These are phyloP conservation scores for Linepithema humile DNA, from an alignment of 1,140 invertebrate genomes.

Conservation along the genomic window DNA sequence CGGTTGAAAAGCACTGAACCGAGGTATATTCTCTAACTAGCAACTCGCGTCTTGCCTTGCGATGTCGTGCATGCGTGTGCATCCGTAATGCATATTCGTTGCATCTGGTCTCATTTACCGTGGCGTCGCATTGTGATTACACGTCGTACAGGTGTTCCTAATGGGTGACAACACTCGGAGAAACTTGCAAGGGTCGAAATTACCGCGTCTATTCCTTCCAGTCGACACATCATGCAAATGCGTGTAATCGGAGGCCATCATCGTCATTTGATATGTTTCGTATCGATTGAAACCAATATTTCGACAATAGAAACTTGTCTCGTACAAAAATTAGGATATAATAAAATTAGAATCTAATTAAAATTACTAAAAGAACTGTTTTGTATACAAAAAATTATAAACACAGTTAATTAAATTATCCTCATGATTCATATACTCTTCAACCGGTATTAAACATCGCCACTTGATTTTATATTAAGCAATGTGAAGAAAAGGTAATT, in stretches of 20 bases:
- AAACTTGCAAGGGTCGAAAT: conserved; percentile 43
- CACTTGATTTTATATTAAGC: neutral
- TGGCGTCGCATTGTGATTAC: conserved; percentile 40
- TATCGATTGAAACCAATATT: neutral
- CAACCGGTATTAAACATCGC: neutral
- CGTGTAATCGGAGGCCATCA: neutral
- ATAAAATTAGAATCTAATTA: neutral
- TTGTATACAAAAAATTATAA: no score
- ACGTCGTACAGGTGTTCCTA: conserved; percentile 46
- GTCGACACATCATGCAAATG: neutral
- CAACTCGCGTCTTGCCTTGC: neutral
- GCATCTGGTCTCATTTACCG: conserved; percentile 54
- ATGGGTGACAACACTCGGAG: conserved; percentile 26
- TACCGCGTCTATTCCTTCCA: conserved; percentile 27
- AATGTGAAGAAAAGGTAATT: neutral
- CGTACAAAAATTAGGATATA: neutral
- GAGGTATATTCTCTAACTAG: neutral
- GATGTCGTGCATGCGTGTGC: conserved; percentile 52
- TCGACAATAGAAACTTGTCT: neutral
- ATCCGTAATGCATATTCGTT: conserved; percentile 58
- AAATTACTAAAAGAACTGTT: no score
- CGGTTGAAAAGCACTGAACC: conserved; percentile 29
- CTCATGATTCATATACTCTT: neutral
- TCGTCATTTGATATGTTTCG: neutral
- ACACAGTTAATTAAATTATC: no score